Conservation (phyloP, 2,797 vertebrate genomes). For the Syngnathus rostellatus region DNA sequence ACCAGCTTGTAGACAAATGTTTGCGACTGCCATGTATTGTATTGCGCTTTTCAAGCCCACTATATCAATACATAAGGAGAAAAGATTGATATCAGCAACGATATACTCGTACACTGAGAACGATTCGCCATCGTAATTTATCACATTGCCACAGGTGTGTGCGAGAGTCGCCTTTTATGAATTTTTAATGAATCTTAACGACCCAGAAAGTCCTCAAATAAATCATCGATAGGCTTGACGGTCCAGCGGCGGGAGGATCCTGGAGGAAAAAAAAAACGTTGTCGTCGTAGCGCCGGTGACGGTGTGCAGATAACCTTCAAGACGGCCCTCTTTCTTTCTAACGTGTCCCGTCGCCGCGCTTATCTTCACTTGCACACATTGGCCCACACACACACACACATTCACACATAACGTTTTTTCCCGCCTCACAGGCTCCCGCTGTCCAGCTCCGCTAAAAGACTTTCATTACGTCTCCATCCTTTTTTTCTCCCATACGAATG, state of each 20-base stretch:
- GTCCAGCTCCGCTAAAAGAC: constrained; percentile 2
- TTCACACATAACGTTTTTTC: constrained; percentile 24
- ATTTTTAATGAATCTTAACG: constrained; percentile 61
- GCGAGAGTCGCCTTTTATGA: constrained; percentile 33
- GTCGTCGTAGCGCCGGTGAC: constrained; percentile 24
- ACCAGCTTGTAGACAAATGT: neutral
- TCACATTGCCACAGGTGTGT: constrained; percentile 25
- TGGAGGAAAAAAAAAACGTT: constrained; percentile 8
- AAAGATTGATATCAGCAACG: neutral
- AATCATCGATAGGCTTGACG: constrained; percentile 56
- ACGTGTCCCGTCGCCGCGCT: constrained; percentile 50
- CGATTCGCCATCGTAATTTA: neutral
- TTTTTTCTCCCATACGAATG: neutral
- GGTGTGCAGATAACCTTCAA: constrained; percentile 53
- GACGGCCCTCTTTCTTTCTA: constrained; percentile 48
- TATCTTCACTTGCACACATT: constrained; percentile 67
- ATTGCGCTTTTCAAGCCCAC: neutral
- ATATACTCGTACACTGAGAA: neutral
- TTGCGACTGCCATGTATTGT: neutral
- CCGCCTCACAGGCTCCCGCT: constrained; percentile 19
- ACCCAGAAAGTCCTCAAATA: constrained; percentile 51
- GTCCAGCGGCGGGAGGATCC: constrained; percentile 33
- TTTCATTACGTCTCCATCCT: constrained; percentile 23
- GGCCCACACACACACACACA: constrained; percentile 20
- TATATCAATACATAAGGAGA: neutral